A percentile compares a stretch with the other conserved stretches of the same genome.
Conservation (phyloP, 2,113 vertebrate species). For the Bujurquina vittata region DNA sequence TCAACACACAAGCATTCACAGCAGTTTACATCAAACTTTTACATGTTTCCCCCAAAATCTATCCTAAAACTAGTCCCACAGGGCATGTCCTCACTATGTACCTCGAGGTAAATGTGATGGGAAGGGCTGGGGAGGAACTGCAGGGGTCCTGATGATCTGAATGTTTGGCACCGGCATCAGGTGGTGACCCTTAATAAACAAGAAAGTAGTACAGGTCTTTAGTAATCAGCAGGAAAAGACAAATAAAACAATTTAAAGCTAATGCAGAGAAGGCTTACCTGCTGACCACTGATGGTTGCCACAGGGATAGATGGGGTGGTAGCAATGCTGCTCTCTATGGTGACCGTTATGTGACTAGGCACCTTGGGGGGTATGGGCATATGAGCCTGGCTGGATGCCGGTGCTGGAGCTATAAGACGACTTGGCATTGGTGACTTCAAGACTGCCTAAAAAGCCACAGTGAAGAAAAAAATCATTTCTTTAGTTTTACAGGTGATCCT, state of each 20-base stretch:
- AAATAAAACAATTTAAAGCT: background rate
- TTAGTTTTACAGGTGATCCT: background rate
- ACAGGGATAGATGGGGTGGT: slow-evolving; percentile 94
- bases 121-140: slow-evolving; percentile 78
- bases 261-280: slow-evolving; percentile 77
- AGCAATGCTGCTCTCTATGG: slow-evolving; percentile 91
- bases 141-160: slow-evolving; percentile 90
- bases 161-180: slow-evolving; percentile 95
- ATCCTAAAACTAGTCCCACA: background rate
- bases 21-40: background rate
- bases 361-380: slow-evolving; percentile 90
- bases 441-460: slow-evolving; percentile 78
- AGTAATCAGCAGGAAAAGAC: background rate
- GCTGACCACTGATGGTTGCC: slow-evolving; percentile 97
- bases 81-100: slow-evolving; percentile 55
- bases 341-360: slow-evolving; percentile 92
- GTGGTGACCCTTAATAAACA: slow-evolving; percentile 88
- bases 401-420: slow-evolving; percentile 96
- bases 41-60: background rate
- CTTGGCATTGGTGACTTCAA: slow-evolving; percentile 93
- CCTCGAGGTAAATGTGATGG: slow-evolving; percentile 94
- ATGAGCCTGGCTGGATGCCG: slow-evolving; percentile 85
- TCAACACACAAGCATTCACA: background rate
- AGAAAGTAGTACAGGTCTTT: background rate
- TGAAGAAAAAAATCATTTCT: background rate